Percentiles rank a stretch among this genome's conserved stretches.
Evolutionary conservation across 2,797 vertebrate genomes (phyloP).

Genomic region (Melanogrammus aeglefinus): DNA sequence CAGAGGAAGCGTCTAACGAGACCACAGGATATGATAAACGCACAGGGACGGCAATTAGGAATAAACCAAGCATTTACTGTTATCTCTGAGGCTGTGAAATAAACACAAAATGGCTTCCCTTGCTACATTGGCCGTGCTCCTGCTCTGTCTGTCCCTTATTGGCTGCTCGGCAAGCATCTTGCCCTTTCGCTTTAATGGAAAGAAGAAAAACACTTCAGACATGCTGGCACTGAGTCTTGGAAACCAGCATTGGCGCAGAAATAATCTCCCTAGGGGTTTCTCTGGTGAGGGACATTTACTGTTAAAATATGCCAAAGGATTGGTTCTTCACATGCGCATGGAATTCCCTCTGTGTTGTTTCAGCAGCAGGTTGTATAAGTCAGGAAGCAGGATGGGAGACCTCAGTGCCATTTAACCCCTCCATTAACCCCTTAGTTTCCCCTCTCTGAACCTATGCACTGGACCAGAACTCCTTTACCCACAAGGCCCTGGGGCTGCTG

Average conservation of each 20-base stretch:
- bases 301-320: constrained; percentile 28
- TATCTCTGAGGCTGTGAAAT: constrained; percentile 46
- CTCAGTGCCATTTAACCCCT: constrained; percentile 24
- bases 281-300: not conserved
- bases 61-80: constrained; percentile 59
- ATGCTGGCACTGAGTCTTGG: constrained; percentile 46
- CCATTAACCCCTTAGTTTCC: constrained; percentile 5
- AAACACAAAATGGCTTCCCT: constrained; percentile 55
- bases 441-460: constrained; percentile 7
- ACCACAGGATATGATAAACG: constrained; percentile 55
- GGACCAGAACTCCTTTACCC: not conserved
- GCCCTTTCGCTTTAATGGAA: not conserved
- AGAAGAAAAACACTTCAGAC: constrained; percentile 49
- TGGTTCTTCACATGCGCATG: constrained; percentile 21
- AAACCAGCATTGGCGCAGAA: not conserved
- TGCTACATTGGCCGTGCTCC: constrained; percentile 18
- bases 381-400: constrained; percentile 40
- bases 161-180: constrained; percentile 35
- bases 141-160: constrained; percentile 55
- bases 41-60: constrained; percentile 50
- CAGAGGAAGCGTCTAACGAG: constrained; percentile 63
- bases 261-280: not conserved
- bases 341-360: constrained; percentile 18
- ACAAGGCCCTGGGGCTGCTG: constrained; percentile 11
- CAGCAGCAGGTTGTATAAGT: constrained; percentile 32